Evolutionary conservation across 2,113 vertebrate genomes (phyloP).

Genomic region (Actenoides hombroni): DNA sequence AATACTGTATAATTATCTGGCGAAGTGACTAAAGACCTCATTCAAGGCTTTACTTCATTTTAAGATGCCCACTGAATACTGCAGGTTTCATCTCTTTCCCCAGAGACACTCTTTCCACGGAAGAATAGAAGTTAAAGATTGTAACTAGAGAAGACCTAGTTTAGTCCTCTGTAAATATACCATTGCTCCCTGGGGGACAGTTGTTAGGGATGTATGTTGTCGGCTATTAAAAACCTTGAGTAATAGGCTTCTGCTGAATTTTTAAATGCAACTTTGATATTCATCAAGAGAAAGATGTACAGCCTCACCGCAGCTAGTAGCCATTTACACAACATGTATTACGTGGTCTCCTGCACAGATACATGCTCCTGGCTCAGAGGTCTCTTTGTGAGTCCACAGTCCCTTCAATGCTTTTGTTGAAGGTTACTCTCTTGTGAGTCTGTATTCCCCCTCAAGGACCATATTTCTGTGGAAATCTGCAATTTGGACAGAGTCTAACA

Average conservation of each 20-base stretch:
- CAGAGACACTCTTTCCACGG: background rate
- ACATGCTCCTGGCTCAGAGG: background rate
- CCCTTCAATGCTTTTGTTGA: rapidly evolving
- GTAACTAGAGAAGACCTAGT: background rate
- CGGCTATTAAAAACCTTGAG: background rate
- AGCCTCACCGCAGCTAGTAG: background rate
- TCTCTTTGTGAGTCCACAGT: background rate
- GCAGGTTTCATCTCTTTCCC: background rate
- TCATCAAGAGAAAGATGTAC: background rate
- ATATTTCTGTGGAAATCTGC: background rate
- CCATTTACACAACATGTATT: background rate
- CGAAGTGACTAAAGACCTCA: background rate
- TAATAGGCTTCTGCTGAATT: background rate
- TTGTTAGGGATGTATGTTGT: background rate
- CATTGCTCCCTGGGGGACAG: background rate
- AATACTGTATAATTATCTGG: background rate
- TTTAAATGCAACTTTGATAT: background rate
- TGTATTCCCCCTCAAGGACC: background rate
- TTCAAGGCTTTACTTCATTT: background rate
- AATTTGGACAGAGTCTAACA: background rate
- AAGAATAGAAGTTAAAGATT: background rate
- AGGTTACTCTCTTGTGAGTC: background rate
- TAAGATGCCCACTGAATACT: background rate
- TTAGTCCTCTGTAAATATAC: background rate
- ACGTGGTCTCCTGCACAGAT: rapidly evolving